Evolutionary conservation across 1,140 invertebrate species (phyloP).

Genomic region (Cataglyphis hispanica): DNA sequence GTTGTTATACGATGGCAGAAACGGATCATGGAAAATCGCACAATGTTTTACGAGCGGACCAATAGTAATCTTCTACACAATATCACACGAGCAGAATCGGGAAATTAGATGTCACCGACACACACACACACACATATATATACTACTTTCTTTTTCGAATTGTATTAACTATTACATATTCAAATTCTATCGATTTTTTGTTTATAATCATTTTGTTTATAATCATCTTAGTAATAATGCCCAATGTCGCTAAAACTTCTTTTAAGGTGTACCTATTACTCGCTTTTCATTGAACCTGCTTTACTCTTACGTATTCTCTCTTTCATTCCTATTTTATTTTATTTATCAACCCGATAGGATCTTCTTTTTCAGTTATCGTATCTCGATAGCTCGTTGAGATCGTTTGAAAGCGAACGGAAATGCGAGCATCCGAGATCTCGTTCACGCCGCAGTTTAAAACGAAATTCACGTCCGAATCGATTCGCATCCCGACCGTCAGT

Average conservation of each 20-base stretch:
- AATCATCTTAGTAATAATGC: background rate
- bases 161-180: background rate
- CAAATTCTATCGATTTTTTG: background rate
- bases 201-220: background rate
- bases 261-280: background rate
- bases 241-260: background rate
- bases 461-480: slow-evolving; percentile 22
- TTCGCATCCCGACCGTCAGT: slow-evolving; percentile 18
- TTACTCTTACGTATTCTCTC: background rate
- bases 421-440: background rate
- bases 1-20: slow-evolving; percentile 56
- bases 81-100: slow-evolving; percentile 25
- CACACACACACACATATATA: no score
- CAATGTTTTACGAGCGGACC: slow-evolving; percentile 67
- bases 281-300: background rate
- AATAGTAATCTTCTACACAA: slow-evolving; percentile 51
- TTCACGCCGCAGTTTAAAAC: slow-evolving; percentile 36
- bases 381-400: slow-evolving; percentile 37
- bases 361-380: slow-evolving; percentile 26
- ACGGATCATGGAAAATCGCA: slow-evolving; percentile 69
- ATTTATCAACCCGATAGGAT: slow-evolving; percentile 14
- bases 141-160: background rate
- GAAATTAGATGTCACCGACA: slow-evolving; percentile 45
- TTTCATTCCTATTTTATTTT: background rate
- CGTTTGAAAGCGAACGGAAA: background rate